Evolutionary conservation across 1,140 invertebrate genomes (phyloP).

Genomic region (Aphaenogaster floridana): DNA sequence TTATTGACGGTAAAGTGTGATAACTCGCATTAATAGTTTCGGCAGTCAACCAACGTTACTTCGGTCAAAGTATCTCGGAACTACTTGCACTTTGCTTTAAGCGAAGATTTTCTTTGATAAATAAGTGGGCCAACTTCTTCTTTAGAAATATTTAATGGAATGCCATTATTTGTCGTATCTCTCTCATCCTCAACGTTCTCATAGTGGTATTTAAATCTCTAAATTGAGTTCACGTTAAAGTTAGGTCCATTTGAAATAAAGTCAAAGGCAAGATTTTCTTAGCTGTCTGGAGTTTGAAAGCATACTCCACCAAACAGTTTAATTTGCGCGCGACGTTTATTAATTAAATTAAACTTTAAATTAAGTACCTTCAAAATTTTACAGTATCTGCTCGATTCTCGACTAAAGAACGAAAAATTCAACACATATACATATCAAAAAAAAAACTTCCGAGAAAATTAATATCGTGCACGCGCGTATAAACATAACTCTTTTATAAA

Average conservation of each 20-base stretch:
- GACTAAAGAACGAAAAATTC: neutral
- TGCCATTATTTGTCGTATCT: slow-evolving; percentile 31
- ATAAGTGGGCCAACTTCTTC: slow-evolving; percentile 11
- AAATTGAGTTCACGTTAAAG: slow-evolving; percentile 59
- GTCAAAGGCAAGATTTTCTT: slow-evolving; percentile 41
- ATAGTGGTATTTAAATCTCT: slow-evolving; percentile 38
- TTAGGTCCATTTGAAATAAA: slow-evolving; percentile 55
- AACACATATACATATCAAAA: neutral
- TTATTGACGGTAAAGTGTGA: slow-evolving; percentile 1
- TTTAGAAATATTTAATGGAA: slow-evolving; percentile 48
- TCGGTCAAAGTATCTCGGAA: slow-evolving; percentile 1
- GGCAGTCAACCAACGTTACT: neutral
- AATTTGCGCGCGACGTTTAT: slow-evolving; percentile 37
- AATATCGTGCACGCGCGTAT: neutral
- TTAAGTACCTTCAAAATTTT: slow-evolving; percentile 33
- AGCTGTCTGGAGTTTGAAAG: slow-evolving; percentile 16
- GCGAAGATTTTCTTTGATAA: slow-evolving; percentile 23
- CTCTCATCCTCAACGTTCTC: neutral
- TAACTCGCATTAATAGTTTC: slow-evolving; percentile 21
- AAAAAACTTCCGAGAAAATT: neutral
- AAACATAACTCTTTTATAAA: neutral
- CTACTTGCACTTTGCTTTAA: neutral
- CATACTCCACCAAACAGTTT: slow-evolving; percentile 43
- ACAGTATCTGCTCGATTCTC: neutral
- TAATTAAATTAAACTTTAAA: slow-evolving; percentile 48